Evolutionary conservation across 2,113 vertebrate genomes (phyloP), one percentile per base, ranked within the genome.

Genomic region (Toxotes chatareus): DNA sequence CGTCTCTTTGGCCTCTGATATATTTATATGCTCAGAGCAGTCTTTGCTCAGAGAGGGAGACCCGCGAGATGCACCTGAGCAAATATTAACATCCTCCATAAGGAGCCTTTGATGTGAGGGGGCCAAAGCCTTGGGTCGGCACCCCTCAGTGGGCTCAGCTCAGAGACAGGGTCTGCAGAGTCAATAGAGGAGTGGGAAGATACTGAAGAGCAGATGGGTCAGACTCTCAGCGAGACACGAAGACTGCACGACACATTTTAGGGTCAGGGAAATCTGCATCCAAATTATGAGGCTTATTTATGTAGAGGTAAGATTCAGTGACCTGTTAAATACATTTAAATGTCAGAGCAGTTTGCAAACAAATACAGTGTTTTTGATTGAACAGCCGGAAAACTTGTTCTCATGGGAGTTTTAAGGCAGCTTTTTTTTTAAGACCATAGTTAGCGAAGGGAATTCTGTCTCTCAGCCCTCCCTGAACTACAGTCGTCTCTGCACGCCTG

Each of bases 31-130:
- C 90, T 89, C 7, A 62, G 84, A 89, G 91, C 86, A 89, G 86
- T 79, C 86, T 87, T 80, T 42, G 83, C 80, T 88, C 91, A 70
- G 88, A 91, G 91, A 93, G 90, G 73, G 85, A 88, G 88, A 88
- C 87, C 85, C 81, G 49, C 51, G 40, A 94, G 86, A 91, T 65
- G 89, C 93, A 94, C 93, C 93, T 94, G 93, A 92, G 93, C 93
- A 94, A 94, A 94, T 94, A 94, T 94, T 92, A 93, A 92, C 93
- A 93, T 94, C 93, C 93, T 93, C 91, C 85, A 92, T 82, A 71
- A 89, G 86, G 88, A 88, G 92, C 80, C 92, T 94, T 94, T 94
- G 92, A 94, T 89, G 93, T 92, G 88, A 27, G 8, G 89, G 53
- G 92, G 88, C 89, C 89, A 67, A 47, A 86, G 89, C 85, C 83